Percentiles rank a stretch among this genome's conserved stretches.
phyloP scores from a whole-genome alignment of 2,888 invertebrate genomes.

The Formica aserva region DNA sequence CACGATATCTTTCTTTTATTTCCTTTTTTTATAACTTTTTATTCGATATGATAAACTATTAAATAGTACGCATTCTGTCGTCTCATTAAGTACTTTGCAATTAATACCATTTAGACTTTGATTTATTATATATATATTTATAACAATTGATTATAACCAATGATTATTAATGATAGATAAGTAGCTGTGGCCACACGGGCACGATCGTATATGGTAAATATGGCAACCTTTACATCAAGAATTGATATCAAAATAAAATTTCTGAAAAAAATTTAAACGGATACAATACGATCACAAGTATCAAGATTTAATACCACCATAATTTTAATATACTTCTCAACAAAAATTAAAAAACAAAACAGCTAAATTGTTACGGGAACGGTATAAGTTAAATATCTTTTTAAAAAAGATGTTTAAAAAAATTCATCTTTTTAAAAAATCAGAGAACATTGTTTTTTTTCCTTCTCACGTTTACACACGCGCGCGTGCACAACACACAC shows the following conservation, averaged over 20 bases:
- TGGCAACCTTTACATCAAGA: not conserved
- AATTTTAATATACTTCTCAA: not conserved
- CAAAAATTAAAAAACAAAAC: not conserved
- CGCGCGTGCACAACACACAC: no score
- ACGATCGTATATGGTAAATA: not conserved
- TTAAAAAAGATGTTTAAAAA: not conserved
- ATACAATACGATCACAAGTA: not conserved
- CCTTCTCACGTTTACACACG: no score
- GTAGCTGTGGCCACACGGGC: not conserved
- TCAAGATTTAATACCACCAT: not conserved
- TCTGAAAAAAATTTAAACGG: not conserved
- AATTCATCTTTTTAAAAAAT: not conserved
- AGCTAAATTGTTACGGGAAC: constrained; percentile 7
- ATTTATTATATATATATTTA: not conserved
- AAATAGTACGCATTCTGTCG: not conserved
- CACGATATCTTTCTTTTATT: not conserved
- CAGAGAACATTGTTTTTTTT: no score
- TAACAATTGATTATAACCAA: not conserved
- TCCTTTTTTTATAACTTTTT: not conserved
- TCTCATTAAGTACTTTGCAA: not conserved
- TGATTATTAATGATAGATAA: not conserved
- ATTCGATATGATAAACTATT: not conserved
- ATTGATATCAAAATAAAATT: not conserved
- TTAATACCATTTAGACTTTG: constrained; percentile 6
- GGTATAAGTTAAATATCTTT: not conserved